Conservation (phyloP, 2,888 invertebrate genomes). For the Sinopyrophorus schimmeli region DNA sequence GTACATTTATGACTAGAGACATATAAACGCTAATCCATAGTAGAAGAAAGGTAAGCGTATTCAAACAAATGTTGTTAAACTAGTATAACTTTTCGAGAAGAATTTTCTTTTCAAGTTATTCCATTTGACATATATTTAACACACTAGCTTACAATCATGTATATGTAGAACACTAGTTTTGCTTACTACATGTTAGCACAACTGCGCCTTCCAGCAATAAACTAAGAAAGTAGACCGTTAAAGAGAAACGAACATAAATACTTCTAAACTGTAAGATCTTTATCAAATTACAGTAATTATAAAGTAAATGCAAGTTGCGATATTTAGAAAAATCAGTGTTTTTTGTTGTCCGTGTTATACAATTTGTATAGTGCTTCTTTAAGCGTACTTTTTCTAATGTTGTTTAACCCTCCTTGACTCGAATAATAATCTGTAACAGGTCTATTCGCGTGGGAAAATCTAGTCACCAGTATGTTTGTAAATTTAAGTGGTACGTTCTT, state of each 20-base stretch:
- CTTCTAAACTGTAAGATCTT: conserved; percentile 2
- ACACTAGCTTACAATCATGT: conserved; percentile 10
- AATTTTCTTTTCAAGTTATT: conserved; percentile 11
- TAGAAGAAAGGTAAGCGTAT: conserved; percentile 15
- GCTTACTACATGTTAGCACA: conserved; percentile 16
- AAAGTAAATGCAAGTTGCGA: too few relatives aligned
- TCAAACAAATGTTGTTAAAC: neutral
- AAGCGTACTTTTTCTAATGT: too few relatives aligned
- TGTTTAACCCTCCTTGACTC: too few relatives aligned
- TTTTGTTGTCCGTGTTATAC: too few relatives aligned
- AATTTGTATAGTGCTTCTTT: too few relatives aligned
- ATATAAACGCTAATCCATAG: too few relatives aligned
- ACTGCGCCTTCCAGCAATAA: conserved; percentile 13
- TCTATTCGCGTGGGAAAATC: too few relatives aligned
- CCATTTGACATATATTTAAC: conserved; percentile 6
- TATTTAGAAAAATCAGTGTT: too few relatives aligned
- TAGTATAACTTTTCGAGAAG: conserved; percentile 10
- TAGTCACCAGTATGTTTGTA: too few relatives aligned
- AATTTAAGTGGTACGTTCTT: too few relatives aligned
- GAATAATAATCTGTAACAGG: too few relatives aligned
- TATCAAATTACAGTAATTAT: conserved; percentile 9
- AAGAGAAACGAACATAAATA: conserved; percentile 17
- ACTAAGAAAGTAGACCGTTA: conserved; percentile 17
- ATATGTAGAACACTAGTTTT: conserved; percentile 23
- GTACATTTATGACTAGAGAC: too few relatives aligned